Base-by-base conservation (phyloP, 2,113 vertebrate species). In the Craseonycteris thonglongyai region DNA sequence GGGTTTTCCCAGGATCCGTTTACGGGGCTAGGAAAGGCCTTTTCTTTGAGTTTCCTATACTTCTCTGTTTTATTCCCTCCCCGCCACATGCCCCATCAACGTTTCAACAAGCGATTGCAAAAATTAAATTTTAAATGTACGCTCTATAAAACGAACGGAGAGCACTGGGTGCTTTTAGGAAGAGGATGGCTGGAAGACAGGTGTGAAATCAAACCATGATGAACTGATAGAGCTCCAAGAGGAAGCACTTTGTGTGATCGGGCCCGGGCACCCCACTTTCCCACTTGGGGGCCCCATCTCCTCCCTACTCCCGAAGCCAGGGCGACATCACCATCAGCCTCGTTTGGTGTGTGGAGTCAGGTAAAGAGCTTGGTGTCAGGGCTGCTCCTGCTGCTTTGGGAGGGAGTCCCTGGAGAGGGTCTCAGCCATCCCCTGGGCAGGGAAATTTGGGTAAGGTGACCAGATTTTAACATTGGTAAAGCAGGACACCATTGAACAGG, bases 51-150 rank as follows among this genome's bases (percentile, higher is more conserved):
- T 33, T 42, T 66, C 42, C 14, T 84, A 47, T 81, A 21, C 28
- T 47, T 93, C 38, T 69, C 28, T 87, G 26, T 61, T 91, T 88
- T 16, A 61, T 12, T 68, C 51, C 33, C 30, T 26, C 33, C 22
- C 26, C 16, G 7, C 35, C 59, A 1, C 1, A 2, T 38, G 3
- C 88, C 12, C 24, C 12, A 42, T 66, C 14, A 79, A 42, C n/a
- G 82, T 56, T 94, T 95, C 93, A 90, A 75, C 56, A 83, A 59
- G 10, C 6, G 47, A 65, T 75, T 86, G 40, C 26, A 33, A 90
- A 93, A 83, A 76, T 61, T 80, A 65, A 74, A 68, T n/a, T 63
- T 59, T 38, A 79, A 90, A 84, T n/a, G 15, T 33, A 33, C 22
- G 78, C 61, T 16, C 61, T 63, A 72, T 49, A 88, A 82, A 83